Evolutionary conservation across 2,113 vertebrate genomes (phyloP), one percentile per base, ranked within the genome.

Genomic region (Rhinoptilus africanus): DNA sequence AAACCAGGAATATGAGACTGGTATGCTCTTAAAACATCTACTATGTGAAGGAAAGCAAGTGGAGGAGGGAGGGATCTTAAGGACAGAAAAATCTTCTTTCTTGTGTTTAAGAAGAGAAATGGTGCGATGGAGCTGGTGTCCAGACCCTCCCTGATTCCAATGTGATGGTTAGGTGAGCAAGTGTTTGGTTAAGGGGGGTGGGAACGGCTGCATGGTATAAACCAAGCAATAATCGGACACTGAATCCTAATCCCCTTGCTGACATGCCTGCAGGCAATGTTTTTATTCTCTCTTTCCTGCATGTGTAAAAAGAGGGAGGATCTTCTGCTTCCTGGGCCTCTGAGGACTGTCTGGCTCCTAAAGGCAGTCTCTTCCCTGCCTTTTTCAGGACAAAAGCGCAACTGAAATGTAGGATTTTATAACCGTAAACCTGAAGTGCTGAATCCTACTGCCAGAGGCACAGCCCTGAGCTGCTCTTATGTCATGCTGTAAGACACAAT

Each of bases 241-340:
- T 64, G 43, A 72, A 56, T 57, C 74, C 71, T 94, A 93, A 96
- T 96, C 93, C 89, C 62, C 48, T 88, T n/a, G 18, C 78, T 83
- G 93, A 76, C 32, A 57, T 74, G 92, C 89, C 94, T 92, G 66
- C 85, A 85, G 93, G 96, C 90, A 77, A n/a, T 76, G 92, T 78
- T 93, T 96, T 96, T 84, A 88, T 91, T 93, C 78, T 87, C 57
- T 41, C 51, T 95, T 94, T 71, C 48, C 50, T 89, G 50, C 88
- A 21, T 89, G 60, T 91, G 71, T 85, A 82, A 84, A 80, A 92
- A 73, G 71, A 90, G 39, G 79, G 82, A 86, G 72, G 75, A 74
- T 92, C 67, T 60, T 83, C 47, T 94, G 47, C 47, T 86, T 88
- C 26, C 39, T 27, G 37, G 24, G 79, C 64, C 76, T 89, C 90